Conservation (phyloP, 2,797 vertebrate genomes). For the Pyrocephalus nanus region DNA sequence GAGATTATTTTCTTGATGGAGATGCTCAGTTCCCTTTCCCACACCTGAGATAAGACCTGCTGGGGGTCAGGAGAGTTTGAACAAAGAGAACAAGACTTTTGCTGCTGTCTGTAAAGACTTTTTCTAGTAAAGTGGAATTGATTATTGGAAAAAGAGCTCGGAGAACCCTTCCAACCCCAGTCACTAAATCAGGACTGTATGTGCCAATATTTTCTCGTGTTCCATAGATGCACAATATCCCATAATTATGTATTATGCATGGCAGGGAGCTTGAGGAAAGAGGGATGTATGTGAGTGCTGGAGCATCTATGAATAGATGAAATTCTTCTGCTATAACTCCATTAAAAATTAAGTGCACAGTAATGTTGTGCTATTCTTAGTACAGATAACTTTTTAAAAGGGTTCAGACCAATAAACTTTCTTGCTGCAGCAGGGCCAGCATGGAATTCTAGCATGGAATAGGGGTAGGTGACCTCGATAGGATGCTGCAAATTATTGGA, state of each 20-base stretch:
- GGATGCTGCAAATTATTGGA: conserved; percentile 52
- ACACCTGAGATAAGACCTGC: background rate
- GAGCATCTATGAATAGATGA: conserved; percentile 31
- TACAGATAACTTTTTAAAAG: conserved; percentile 55
- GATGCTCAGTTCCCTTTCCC: background rate
- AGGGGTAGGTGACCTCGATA: background rate
- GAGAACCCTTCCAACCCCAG: background rate
- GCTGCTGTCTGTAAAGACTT: background rate
- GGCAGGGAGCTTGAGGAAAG: background rate
- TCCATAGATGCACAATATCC: background rate
- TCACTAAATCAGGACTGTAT: background rate
- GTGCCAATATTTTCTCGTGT: background rate
- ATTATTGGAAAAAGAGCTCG: background rate
- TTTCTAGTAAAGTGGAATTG: background rate
- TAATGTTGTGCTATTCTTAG: conserved; percentile 61
- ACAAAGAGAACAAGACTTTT: background rate
- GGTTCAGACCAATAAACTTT: conserved; percentile 44
- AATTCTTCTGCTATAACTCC: conserved; percentile 21
- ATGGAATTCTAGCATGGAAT: background rate
- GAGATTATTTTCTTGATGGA: background rate
- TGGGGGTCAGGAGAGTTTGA: background rate
- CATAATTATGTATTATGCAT: background rate
- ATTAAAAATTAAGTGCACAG: conserved; percentile 64
- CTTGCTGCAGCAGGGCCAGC: background rate
- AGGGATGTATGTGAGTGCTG: background rate